Conservation (phyloP, 2,113 vertebrate species). For the Mobula hypostoma region DNA sequence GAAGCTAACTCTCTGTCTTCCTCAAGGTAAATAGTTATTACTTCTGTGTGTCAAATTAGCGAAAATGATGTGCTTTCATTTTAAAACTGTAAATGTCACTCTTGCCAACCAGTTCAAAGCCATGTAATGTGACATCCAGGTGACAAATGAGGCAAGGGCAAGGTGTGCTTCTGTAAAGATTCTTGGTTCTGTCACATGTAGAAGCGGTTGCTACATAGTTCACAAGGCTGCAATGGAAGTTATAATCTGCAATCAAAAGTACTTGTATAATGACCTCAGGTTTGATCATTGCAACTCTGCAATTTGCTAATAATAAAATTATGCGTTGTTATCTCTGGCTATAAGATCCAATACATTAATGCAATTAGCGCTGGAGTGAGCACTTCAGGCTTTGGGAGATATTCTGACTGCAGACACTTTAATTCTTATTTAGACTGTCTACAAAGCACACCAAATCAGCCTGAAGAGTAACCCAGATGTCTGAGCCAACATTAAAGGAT, state of each 20-base stretch:
- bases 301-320: background rate
- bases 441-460: too few relatives aligned
- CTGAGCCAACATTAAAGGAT: background rate
- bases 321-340: background rate
- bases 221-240: background rate
- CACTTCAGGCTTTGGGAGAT: too few relatives aligned
- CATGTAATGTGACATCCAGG: constrained; percentile 72
- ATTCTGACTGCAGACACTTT: too few relatives aligned
- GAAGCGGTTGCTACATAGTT: background rate
- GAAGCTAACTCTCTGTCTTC: constrained; percentile 77
- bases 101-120: constrained; percentile 52
- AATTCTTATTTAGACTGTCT: too few relatives aligned
- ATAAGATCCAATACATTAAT: background rate
- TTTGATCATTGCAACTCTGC: background rate
- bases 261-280: background rate
- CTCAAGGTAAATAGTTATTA: constrained; percentile 98
- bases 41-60: constrained; percentile 77
- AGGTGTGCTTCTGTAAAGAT: constrained; percentile 18
- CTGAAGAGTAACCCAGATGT: too few relatives aligned
- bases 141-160: constrained; percentile 84
- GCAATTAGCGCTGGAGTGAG: background rate
- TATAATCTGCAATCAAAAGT: background rate
- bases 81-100: constrained; percentile 94
- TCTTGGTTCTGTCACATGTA: background rate
- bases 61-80: constrained; percentile 83